Evolutionary conservation across 64 coral and sea anemone genomes (phyloP).

Genomic region (Astreopora myriophthalma): DNA sequence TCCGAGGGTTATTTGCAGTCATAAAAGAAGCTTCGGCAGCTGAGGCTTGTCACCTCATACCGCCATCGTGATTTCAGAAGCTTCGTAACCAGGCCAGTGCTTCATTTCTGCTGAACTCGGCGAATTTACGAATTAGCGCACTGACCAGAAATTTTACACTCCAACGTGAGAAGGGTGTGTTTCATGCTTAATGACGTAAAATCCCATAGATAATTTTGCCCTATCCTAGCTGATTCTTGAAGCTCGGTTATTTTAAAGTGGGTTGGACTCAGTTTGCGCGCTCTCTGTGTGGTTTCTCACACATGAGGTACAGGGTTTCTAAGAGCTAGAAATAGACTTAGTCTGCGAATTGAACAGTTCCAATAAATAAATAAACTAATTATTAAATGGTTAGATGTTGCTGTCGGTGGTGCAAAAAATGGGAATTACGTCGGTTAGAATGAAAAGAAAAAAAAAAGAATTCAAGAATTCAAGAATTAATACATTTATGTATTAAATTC

Average conservation of each 20-base stretch:
- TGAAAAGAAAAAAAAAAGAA: too few relatives aligned
- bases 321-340: too few relatives aligned
- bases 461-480: too few relatives aligned
- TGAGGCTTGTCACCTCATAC: background rate
- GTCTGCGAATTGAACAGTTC: too few relatives aligned
- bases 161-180: background rate
- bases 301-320: background rate
- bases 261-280: background rate
- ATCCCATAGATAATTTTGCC: background rate
- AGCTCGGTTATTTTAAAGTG: background rate
- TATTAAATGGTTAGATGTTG: too few relatives aligned
- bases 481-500: too few relatives aligned
- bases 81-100: constrained; percentile 6
- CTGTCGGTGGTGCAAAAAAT: too few relatives aligned
- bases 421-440: too few relatives aligned
- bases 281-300: background rate
- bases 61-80: background rate
- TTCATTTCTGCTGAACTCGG: background rate
- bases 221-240: background rate
- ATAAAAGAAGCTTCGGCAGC: background rate
- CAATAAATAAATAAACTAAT: too few relatives aligned
- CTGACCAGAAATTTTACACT: background rate
- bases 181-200: background rate
- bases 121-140: background rate
- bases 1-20: background rate